Evolutionary conservation across 2,113 vertebrate genomes (phyloP), one percentile per base, ranked within the genome.

Genomic region (Eurystomus gularis): DNA sequence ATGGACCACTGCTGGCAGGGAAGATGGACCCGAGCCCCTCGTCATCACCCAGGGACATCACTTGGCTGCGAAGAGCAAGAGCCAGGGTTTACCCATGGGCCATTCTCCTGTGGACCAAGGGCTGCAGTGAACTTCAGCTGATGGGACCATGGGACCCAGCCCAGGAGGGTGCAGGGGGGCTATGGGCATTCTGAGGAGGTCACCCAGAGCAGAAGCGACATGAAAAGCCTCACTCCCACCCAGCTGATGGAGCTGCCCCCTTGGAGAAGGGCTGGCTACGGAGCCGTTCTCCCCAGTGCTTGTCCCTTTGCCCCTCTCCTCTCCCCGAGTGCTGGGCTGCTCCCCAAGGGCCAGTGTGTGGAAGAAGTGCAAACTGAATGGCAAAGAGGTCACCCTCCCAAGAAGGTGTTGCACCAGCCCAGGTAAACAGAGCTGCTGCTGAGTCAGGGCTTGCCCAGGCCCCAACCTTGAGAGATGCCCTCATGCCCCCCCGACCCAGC

Each of bases 361-460:
- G 20, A 42, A 89, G 48, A 61, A 26, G 24, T 2, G 7, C 61
- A 8, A 72, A 26, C 29, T 2, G 8, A 17, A 26, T 0, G 2
- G 7, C 3, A 3, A 42, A 33, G 58, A n/a, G 40, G 17, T 86
- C 76, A 13, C 51, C 35, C 46, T 66, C 40, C 55, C 14, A 11
- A 13, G 24, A 13, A 70, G 69, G 78, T 54, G 57, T 35, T 31
- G 42, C 55, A 52, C 20, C 60, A 84, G 31, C 82, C 94, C 82
- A 24, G 33, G 70, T 31, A 66, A 95, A 79, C 54, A 24, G 93
- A 96, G 85, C 88, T 48, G 57, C 80, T 91, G 90, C 90, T 82
- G 90, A 68, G 39, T 61, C 93, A 95, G 94, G 55, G 31, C 33
- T 73, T 23, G n/a, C 86, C 85, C 60, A 42, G 42, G 62, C 28